Percentiles rank a stretch among this genome's conserved stretches.
These are phyloP conservation scores for Heterotilapia buettikoferi DNA, from an alignment of 2,113 vertebrate genomes.

Conservation along the genomic window DNA sequence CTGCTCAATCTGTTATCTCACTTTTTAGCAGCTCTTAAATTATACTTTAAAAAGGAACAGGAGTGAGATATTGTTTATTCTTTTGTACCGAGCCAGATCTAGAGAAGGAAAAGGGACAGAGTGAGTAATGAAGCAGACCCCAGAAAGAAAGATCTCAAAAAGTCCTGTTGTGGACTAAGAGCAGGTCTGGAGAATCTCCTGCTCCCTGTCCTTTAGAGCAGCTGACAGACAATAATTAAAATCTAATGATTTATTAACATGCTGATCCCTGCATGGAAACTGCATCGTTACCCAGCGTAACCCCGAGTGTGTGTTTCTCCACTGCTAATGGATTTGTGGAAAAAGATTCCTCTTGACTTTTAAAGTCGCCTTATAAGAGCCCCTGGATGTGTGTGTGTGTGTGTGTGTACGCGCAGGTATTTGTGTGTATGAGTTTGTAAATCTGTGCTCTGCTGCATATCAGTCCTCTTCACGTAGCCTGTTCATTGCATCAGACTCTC, in stretches of 20 bases:
- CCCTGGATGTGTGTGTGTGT: background rate
- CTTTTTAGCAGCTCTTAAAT: slow-evolving; percentile 26
- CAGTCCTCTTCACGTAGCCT: slow-evolving; percentile 29
- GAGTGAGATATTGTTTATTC: slow-evolving; percentile 15
- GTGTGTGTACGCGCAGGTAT: background rate
- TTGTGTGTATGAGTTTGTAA: background rate
- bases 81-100: background rate
- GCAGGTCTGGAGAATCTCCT: slow-evolving; percentile 72
- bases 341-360: slow-evolving; percentile 58
- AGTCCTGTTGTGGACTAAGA: slow-evolving; percentile 30
- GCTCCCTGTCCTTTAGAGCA: slow-evolving; percentile 44
- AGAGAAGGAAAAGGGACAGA: background rate
- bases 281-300: slow-evolving; percentile 53
- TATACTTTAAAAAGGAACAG: slow-evolving; percentile 1
- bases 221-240: slow-evolving; percentile 76
- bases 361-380: slow-evolving; percentile 40
- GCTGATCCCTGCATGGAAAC: slow-evolving; percentile 64
- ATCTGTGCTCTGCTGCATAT: slow-evolving; percentile 46
- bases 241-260: slow-evolving; percentile 75
- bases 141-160: slow-evolving; percentile 3
- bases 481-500: slow-evolving; percentile 38
- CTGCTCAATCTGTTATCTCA: background rate
- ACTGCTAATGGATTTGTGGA: slow-evolving; percentile 63
- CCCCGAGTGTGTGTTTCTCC: slow-evolving; percentile 12
- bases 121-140: slow-evolving; percentile 29